A percentile compares a stretch with the other conserved stretches of the same genome.
Conservation (phyloP, 2,797 vertebrate genomes). For the Meriones psammophilus region DNA sequence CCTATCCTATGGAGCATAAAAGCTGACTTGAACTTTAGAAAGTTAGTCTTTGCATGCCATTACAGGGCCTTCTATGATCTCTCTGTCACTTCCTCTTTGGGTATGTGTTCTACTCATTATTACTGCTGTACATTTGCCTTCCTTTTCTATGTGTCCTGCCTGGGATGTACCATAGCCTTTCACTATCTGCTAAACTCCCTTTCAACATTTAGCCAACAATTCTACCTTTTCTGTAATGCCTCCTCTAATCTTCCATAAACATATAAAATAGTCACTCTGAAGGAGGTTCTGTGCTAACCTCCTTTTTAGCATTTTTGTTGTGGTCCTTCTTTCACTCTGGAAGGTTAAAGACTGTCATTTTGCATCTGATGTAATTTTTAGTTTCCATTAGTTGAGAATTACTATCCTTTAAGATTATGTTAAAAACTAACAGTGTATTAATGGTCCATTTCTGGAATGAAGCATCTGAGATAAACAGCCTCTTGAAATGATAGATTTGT, state of each 20-base stretch:
- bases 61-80: neutral
- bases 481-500: neutral
- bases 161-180: neutral
- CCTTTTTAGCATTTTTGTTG: conserved; percentile 6
- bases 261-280: neutral
- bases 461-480: neutral
- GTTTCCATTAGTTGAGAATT: conserved; percentile 47
- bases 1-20: neutral
- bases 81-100: neutral
- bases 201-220: neutral
- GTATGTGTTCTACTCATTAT: neutral
- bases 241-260: neutral
- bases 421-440: neutral
- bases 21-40: conserved; percentile 25
- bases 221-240: conserved; percentile 35
- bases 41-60: neutral
- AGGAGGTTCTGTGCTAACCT: neutral
- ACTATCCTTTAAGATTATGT: neutral
- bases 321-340: neutral
- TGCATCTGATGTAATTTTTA: neutral
- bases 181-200: neutral
- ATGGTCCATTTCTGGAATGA: neutral
- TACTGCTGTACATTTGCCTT: neutral
- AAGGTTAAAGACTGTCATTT: conserved; percentile 38
- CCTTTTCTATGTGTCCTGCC: neutral